Percentiles rank a stretch among this genome's conserved stretches.
phyloP scores from a whole-genome alignment of 1,140 invertebrate species.

The Saccostrea echinata region DNA sequence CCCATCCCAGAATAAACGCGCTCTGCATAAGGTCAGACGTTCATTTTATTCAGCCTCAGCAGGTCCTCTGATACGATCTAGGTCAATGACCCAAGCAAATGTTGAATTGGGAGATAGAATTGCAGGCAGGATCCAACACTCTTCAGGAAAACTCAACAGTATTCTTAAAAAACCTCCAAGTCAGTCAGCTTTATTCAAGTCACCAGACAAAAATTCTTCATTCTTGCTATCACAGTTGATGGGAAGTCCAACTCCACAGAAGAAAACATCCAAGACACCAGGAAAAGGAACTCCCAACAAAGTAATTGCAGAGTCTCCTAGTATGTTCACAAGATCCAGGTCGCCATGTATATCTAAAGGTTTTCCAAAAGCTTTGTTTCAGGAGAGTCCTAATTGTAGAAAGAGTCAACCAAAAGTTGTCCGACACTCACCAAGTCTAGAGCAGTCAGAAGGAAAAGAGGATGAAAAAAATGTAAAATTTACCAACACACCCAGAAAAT shows the following conservation, averaged over 20 bases:
- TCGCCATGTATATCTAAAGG: constrained; percentile 24
- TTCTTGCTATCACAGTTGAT: constrained; percentile 67
- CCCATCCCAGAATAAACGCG: constrained; percentile 66
- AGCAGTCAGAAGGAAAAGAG: background rate
- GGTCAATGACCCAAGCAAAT: constrained; percentile 63
- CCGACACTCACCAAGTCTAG: constrained; percentile 8
- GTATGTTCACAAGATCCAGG: constrained; percentile 59
- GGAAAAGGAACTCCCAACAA: constrained; percentile 58
- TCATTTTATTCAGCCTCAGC: constrained; percentile 68
- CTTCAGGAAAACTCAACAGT: constrained; percentile 25
- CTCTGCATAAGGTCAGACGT: constrained; percentile 60
- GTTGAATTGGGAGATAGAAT: constrained; percentile 65
- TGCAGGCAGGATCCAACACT: constrained; percentile 59
- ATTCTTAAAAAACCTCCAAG: constrained; percentile 47
- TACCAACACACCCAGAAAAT: constrained; percentile 35
- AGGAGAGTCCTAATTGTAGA: constrained; percentile 25
- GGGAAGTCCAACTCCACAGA: constrained; percentile 62
- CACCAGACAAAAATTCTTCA: constrained; percentile 65
- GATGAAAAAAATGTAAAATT: background rate
- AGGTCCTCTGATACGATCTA: constrained; percentile 59
- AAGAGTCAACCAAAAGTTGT: background rate
- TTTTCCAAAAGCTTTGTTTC: constrained; percentile 45
- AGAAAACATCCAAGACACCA: constrained; percentile 51
- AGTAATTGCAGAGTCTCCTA: constrained; percentile 54
- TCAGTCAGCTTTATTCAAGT: constrained; percentile 56